Percentiles rank a stretch among this genome's conserved stretches.
phyloP scores from a whole-genome alignment of 92 coral and sea anemone genomes.

The Zoanthus sansibaricus region DNA sequence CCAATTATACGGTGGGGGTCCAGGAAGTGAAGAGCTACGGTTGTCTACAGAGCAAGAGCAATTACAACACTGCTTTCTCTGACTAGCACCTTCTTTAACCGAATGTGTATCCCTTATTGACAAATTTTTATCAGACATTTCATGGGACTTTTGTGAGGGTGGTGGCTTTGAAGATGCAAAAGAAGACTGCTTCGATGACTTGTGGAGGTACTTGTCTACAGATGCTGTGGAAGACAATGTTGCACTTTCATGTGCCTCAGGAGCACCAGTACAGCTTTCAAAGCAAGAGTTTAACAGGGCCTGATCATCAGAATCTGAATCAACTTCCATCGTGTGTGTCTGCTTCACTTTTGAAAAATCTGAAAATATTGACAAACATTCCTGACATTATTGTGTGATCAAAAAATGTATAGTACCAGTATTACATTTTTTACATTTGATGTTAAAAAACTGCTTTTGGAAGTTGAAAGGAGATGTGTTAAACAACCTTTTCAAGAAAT shows the following conservation, averaged over 20 bases:
- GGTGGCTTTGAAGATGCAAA: neutral
- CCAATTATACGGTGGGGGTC: conserved; percentile 7
- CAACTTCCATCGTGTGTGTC: neutral
- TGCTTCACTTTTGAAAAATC: conserved; percentile 3
- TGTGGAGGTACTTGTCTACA: neutral
- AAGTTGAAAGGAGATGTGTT: neutral
- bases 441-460: neutral
- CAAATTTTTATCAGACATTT: neutral
- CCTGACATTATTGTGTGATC: conserved; percentile 5
- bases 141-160: conserved; percentile 3
- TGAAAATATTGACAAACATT: neutral
- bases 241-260: conserved; percentile 5
- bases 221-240: neutral
- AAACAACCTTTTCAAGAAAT: neutral
- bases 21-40: neutral
- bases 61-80: neutral
- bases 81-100: too few relatives aligned
- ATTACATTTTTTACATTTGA: neutral
- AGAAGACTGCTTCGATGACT: neutral
- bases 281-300: conserved; percentile 2
- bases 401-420: neutral
- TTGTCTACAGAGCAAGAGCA: conserved; percentile 6
- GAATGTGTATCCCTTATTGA: neutral
- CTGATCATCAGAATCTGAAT: conserved; percentile 4
- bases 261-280: conserved; percentile 3